Evolutionary conservation across 2,797 vertebrate genomes (phyloP).

Genomic region (Chloroceryle amazona): DNA sequence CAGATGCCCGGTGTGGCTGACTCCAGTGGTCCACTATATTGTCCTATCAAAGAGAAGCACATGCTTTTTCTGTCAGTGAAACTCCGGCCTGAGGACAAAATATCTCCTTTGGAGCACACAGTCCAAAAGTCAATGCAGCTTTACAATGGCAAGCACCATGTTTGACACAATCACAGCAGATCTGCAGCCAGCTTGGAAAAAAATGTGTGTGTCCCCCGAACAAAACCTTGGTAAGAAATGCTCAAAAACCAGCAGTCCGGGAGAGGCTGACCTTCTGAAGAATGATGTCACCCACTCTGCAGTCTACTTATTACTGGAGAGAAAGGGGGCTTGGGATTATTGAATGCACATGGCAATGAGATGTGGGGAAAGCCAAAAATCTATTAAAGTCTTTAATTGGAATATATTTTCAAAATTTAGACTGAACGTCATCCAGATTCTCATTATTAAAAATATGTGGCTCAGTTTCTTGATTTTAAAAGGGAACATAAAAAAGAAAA

Average conservation of each 20-base stretch:
- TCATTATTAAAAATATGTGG: constrained; percentile 88
- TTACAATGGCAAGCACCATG: neutral
- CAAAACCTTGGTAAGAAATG: neutral
- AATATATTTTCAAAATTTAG: constrained; percentile 80
- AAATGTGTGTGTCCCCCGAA: neutral
- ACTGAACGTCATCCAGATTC: constrained; percentile 85
- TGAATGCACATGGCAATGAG: constrained; percentile 87
- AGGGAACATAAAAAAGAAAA: constrained; percentile 14
- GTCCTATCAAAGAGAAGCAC: neutral
- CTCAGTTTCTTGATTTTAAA: constrained; percentile 79
- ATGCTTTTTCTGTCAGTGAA: neutral
- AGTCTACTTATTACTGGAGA: constrained; percentile 28
- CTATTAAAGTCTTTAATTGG: constrained; percentile 88
- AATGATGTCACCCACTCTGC: constrained; percentile 81
- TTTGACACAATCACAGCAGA: neutral
- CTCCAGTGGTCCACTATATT: rapidly evolving
- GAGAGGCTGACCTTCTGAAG: constrained; percentile 70
- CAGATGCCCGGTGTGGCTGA: neutral
- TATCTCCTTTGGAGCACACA: neutral
- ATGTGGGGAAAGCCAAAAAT: constrained; percentile 82
- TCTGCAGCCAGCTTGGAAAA: neutral
- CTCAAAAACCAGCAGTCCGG: constrained; percentile 13
- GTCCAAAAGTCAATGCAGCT: neutral
- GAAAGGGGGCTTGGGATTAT: constrained; percentile 80
- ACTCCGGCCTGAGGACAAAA: neutral